Evolutionary conservation across 2,797 vertebrate genomes (phyloP), one percentile per base, ranked within the genome.

Genomic region (Coregonus sp.): DNA sequence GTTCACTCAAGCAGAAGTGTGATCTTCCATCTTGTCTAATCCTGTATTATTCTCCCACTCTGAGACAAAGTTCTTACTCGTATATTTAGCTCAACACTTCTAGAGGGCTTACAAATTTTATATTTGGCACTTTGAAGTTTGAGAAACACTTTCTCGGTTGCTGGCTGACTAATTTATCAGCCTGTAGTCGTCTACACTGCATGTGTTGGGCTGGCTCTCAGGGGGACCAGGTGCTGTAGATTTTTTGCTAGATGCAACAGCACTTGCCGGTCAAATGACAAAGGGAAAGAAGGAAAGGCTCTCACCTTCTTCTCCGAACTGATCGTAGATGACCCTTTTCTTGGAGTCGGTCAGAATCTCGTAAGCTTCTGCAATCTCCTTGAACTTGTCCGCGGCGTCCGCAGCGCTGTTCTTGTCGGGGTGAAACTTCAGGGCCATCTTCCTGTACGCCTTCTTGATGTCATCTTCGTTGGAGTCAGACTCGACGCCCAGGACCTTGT

Each of bases 371-470:
- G 97, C 94, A 4, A 95, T 94, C 87, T 95, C 93, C 66, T 95
- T 95, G 88, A 95, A 95, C 85, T 81, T 91, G 84, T 95, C 94
- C 75, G 93, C 94, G 0, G 94, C 94, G 0, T 94, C 94, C 0
- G 92, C 90, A 0, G 94, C 94, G 2, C 92, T 88, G 87, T 95
- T 95, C 87, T 95, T 95, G 88, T 95, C 94, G 0, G 94, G 98
- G 85, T 99, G 98, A 77, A 96, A 99, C 84, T 96, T 98, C 71
- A 99, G 92, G 31, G 98, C 98, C 96, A 99, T 95, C 90, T 97
- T 97, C 87, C 97, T 94, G 84, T 98, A 99, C 40, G 97, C 98
- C 89, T 95, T 97, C 91, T 98, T 98, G 92, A 99, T 96, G 89
- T 99, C 97, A 56, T 99, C 98, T 51, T 99, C 97, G 0, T 97